Conservation (phyloP, 2,888 invertebrate genomes). For the Platerodrilus igneus region DNA sequence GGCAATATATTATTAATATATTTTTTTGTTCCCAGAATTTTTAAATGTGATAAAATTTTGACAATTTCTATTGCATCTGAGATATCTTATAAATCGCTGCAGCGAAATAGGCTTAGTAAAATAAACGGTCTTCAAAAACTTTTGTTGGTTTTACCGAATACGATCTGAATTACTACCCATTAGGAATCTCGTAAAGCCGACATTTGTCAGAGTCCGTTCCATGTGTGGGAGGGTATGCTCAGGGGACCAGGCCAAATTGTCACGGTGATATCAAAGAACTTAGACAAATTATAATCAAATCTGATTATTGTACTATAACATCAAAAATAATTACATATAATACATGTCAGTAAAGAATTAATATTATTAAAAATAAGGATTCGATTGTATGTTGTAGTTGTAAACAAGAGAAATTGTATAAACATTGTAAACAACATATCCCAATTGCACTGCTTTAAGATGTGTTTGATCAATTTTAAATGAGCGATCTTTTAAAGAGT, state of each 20-base stretch:
- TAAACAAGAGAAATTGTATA: constrained; percentile 23
- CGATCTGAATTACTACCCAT: constrained; percentile 17
- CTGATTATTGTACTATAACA: constrained; percentile 34
- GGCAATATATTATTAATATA: constrained; percentile 39
- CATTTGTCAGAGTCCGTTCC: constrained; percentile 15
- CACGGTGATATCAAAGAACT: constrained; percentile 50
- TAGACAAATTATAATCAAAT: constrained; percentile 48
- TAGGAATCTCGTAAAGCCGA: constrained; percentile 19
- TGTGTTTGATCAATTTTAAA: constrained; percentile 39
- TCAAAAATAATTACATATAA: constrained; percentile 41
- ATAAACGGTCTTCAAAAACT: constrained; percentile 31
- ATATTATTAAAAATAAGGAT: constrained; percentile 40
- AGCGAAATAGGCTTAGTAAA: constrained; percentile 24
- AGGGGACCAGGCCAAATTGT: constrained; percentile 53
- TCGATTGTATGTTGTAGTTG: constrained; percentile 46
- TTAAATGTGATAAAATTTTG: constrained; percentile 42
- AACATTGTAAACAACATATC: constrained; percentile 28
- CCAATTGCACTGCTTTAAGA: constrained; percentile 40
- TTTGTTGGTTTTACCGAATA: constrained; percentile 16
- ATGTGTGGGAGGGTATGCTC: constrained; percentile 48
- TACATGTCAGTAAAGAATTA: constrained; percentile 45
- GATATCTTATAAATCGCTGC: constrained; percentile 33
- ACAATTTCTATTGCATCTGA: constrained; percentile 37
- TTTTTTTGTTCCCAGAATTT: constrained; percentile 30
- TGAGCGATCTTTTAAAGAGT: constrained; percentile 25